Conservation (phyloP, 1,140 invertebrate species). For the Maconellicoccus hirsutus region DNA sequence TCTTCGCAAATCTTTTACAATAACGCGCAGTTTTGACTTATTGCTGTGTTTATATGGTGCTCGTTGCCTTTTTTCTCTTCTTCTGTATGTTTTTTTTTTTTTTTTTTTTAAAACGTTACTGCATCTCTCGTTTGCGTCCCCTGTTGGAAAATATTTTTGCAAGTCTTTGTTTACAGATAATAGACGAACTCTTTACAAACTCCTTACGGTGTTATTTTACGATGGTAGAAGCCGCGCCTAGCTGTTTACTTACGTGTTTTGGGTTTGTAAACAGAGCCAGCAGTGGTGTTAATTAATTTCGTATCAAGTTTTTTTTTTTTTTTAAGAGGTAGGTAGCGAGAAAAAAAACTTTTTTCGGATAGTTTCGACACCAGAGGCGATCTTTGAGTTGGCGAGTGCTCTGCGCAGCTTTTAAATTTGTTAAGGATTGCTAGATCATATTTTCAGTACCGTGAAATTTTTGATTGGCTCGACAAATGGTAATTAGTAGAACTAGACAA, state of each 20-base stretch:
- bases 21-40: conserved; percentile 15
- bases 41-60: conserved; percentile 11
- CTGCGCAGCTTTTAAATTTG: too few species aligned
- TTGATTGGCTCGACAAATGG: too few species aligned
- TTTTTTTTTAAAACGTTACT: background rate
- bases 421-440: too few species aligned
- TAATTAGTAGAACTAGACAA: too few species aligned
- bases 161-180: conserved; percentile 19
- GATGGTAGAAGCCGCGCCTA: background rate
- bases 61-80: background rate
- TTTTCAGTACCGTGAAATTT: too few species aligned
- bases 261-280: background rate
- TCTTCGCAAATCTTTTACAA: background rate
- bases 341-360: too few species aligned
- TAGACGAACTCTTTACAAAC: background rate
- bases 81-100: background rate
- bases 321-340: too few species aligned
- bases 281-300: background rate
- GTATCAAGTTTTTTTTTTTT: background rate
- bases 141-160: conserved; percentile 10
- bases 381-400: too few species aligned
- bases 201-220: background rate
- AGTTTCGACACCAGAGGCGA: too few species aligned
- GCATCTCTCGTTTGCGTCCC: background rate
- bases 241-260: background rate